Conservation (phyloP, 2,888 invertebrate genomes). For the Ormyrus pomaceus region DNA sequence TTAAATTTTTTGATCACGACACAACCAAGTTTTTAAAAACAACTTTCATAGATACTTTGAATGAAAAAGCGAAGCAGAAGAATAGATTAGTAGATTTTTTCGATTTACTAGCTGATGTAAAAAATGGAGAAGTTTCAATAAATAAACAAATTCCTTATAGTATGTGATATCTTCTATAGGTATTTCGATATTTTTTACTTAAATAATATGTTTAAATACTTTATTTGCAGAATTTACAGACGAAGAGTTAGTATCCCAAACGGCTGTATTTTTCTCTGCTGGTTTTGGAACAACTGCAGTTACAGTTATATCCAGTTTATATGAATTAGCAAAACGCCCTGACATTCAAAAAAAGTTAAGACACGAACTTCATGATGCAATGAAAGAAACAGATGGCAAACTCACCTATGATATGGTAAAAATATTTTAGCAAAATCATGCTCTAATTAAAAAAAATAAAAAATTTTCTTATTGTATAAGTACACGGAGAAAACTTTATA, state of each 20-base stretch:
- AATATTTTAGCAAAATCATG: neutral
- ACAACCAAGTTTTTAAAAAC: neutral
- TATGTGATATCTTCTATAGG: neutral
- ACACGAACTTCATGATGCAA: slow-evolving; percentile 60
- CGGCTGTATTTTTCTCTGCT: slow-evolving; percentile 66
- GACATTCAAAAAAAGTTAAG: slow-evolving; percentile 64
- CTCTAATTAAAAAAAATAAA: neutral
- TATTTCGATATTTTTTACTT: neutral
- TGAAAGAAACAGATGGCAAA: slow-evolving; percentile 61
- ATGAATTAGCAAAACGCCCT: slow-evolving; percentile 64
- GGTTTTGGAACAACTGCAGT: slow-evolving; percentile 70
- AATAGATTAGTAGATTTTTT: slow-evolving; percentile 74
- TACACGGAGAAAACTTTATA: neutral
- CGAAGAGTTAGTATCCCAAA: slow-evolving; percentile 67
- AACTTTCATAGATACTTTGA: slow-evolving; percentile 12
- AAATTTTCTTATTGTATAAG: neutral
- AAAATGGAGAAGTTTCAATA: slow-evolving; percentile 65
- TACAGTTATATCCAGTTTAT: slow-evolving; percentile 62
- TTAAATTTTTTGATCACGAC: slow-evolving; percentile 67
- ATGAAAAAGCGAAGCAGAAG: slow-evolving; percentile 72
- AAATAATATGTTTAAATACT: neutral
- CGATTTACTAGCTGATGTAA: slow-evolving; percentile 74
- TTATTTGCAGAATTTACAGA: slow-evolving; percentile 63
- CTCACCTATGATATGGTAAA: slow-evolving; percentile 67
- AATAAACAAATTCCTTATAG: neutral